Base-by-base conservation (phyloP, 30 jellyfish, hydroid and myxozoan species). In the Hydractinia symbiolongicarpus region DNA sequence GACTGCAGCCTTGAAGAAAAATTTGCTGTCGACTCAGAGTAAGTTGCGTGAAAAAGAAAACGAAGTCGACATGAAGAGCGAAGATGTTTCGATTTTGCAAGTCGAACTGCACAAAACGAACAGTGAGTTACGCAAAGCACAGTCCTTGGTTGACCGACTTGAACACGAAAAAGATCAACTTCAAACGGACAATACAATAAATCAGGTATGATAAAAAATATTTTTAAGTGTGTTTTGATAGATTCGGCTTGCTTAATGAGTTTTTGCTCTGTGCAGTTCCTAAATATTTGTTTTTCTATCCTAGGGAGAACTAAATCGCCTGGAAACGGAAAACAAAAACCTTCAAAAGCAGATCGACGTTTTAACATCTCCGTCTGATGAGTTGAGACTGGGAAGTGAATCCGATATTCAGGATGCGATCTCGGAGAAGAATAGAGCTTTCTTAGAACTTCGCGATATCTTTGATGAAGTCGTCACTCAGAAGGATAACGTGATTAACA, bases 391-490 rank as follows among this genome's bases (percentile, higher is more conserved):
- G 19, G 64, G 82, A 2, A 66, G 78, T 4, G 60, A 79, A 54
- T 86, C 96, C 11, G 88, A 82, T 68, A 54, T 89, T 77, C 87
- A 89, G 77, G 66, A 88, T 1, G 77, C 72, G 4, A 67, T 91
- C 19, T 53, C 91, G 8, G 90, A 82, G 49, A 91, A 91, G 81
- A 91, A 91, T 73, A 77, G 55, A 10, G 81, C 96, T 19, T 75
- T 91, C 84, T 20, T 84, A 55, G 96, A 91, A 68, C 79, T 91
- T 17, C 75, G 98, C 9, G 90, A 86, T 15, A 83, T 72, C 61
- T 91, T 91, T 83, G 94, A 91, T 9, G 93, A 78, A 9, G 93
- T 91, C 40, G 82, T 91, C 55, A 53, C 88, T 53, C 97, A 91
- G 55, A 91, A 91, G 61, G 96, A 91, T 55, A 70, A 80, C 14